Percentiles rank a stretch among this genome's conserved stretches.
These are phyloP conservation scores for Rhodinocichla rosea DNA, from an alignment of 2,113 vertebrate genomes.

Conservation along the genomic window DNA sequence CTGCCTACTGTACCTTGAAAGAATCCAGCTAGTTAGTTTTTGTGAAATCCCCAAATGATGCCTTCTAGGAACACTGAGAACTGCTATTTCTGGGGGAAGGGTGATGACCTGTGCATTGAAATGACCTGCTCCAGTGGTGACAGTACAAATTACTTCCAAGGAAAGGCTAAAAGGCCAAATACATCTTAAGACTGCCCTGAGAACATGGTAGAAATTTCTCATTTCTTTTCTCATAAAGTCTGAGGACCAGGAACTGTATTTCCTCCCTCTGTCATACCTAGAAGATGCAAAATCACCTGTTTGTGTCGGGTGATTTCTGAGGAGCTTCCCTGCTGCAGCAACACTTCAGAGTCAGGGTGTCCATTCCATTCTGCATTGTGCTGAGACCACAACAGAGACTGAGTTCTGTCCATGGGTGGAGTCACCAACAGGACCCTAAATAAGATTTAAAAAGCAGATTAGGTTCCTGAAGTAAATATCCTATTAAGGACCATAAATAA, in stretches of 20 bases:
- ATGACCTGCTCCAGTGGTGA: not conserved
- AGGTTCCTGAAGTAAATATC: not conserved
- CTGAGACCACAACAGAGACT: not conserved
- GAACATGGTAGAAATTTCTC: not conserved
- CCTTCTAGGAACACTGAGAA: not conserved
- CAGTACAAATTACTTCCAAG: not conserved
- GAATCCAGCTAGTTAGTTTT: not conserved
- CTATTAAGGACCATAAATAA: not conserved
- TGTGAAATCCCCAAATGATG: not conserved
- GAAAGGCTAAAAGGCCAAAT: conserved; percentile 5
- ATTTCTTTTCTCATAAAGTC: not conserved
- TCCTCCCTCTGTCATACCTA: not conserved
- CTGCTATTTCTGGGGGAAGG: not conserved
- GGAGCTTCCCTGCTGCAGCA: not conserved
- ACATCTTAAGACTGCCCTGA: not conserved
- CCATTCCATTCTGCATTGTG: not conserved
- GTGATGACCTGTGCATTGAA: not conserved
- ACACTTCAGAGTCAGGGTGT: not conserved
- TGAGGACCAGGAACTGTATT: not conserved
- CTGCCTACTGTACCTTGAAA: not conserved
- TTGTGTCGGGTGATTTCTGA: not conserved
- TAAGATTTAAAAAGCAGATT: not conserved
- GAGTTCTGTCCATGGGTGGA: not conserved
- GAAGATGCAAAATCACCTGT: conserved; percentile 5
- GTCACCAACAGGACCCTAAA: not conserved